phyloP scores from a whole-genome alignment of 1,140 invertebrate species.

The Drosophila pallidifrons region DNA sequence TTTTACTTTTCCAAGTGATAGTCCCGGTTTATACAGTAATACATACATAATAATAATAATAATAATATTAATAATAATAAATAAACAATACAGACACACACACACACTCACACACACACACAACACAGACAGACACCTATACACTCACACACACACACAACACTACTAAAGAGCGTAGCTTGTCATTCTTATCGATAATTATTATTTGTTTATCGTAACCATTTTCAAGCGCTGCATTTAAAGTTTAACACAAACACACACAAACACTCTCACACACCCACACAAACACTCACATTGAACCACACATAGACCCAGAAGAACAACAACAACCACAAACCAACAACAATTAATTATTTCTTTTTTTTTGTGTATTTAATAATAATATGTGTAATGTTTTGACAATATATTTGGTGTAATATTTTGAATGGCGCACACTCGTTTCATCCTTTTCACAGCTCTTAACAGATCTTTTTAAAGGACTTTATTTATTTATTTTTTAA shows the following conservation, averaged over 20 bases:
- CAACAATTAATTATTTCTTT: slow-evolving; percentile 55
- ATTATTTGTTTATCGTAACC: slow-evolving; percentile 34
- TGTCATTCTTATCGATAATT: slow-evolving; percentile 29
- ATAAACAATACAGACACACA: slow-evolving; percentile 14
- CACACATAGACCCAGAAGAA: slow-evolving; percentile 7
- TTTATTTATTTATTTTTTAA: too few relatives aligned
- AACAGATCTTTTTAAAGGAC: neutral
- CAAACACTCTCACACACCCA: neutral
- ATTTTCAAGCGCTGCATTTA: slow-evolving; percentile 37
- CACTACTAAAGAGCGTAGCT: slow-evolving; percentile 33
- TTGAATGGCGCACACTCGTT: slow-evolving; percentile 21
- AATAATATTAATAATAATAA: slow-evolving; percentile 18
- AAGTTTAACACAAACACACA: slow-evolving; percentile 30
- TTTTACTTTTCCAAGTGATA: slow-evolving; percentile 48
- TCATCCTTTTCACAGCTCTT: neutral
- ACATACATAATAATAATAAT: slow-evolving; percentile 33
- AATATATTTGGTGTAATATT: slow-evolving; percentile 78
- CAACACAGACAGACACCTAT: slow-evolving; percentile 21
- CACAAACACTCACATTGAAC: slow-evolving; percentile 2
- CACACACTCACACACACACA: slow-evolving; percentile 12
- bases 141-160: slow-evolving; percentile 17
- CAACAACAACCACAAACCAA: slow-evolving; percentile 17
- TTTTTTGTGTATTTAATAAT: slow-evolving; percentile 75
- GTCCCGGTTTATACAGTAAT: slow-evolving; percentile 57
- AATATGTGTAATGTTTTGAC: slow-evolving; percentile 75